Base-by-base conservation (phyloP, 1,140 invertebrate genomes). In the Zaprionus nigranus region DNA sequence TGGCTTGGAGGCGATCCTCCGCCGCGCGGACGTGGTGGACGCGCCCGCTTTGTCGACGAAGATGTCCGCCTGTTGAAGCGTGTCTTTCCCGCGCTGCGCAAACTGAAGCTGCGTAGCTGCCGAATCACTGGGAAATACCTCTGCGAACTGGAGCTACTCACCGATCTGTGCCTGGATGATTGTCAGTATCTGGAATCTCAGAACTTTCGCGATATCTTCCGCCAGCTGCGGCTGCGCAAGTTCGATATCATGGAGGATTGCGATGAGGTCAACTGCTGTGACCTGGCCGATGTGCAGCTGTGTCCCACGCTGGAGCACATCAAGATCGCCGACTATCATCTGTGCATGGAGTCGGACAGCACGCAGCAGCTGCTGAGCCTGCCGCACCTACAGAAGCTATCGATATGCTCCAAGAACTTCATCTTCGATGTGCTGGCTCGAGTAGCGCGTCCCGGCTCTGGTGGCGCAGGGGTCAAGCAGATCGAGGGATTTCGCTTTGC, bases 201-300 rank as follows among this genome's bases (percentile, higher is more conserved):
- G 34, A 59, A 91, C 56, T 91, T 91, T 46, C 75, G 76, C 11
- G 88, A 91, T 13, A 75, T 91, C 17, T 91, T 91, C 12, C 74
- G 85, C 2, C 68, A 70, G 59, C 58, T 91, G 15, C 64, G 58
- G 11, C 49, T 91, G 17, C 76, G 88, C 15, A 91, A 88, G 36
- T 91, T 91, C 11, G 88, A 91, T 15, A 91, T 91, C 13, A 88
- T 91, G 88, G 84, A 82, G 72, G 83, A 91, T 46, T 91, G 88
- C 43, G 88, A 91, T 62, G 88, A 91, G 62, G 79, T 91, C 7
- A 91, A 91, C 36, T 91, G 88, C 70, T 91, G 88, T 36, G 88
- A 91, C 71, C 62, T 91, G 30, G 76, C 61, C 0, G 88, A 91
- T 20, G 15, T 91, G 11, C 77, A 91, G 26, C 60, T 90, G 3